Evolutionary conservation across 2,113 vertebrate genomes (phyloP), one percentile per base, ranked within the genome.

Genomic region (Apteryx owenii): DNA sequence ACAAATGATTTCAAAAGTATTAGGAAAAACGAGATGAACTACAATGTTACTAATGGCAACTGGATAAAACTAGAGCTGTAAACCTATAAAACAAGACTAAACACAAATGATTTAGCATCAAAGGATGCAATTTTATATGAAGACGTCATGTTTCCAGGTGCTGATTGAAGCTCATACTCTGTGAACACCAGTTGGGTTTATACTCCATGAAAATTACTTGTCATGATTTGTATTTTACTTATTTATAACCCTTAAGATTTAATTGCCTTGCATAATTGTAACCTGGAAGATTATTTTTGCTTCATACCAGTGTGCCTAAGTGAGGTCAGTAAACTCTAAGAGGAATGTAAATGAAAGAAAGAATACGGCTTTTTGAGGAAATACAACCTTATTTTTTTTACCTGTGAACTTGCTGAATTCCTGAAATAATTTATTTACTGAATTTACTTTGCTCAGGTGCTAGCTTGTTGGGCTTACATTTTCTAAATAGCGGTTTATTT

Each of bases 1-100:
- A 95, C 50, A 94, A 90, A 92, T 94, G 61, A 91, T 95, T 95
- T 97, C 58, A 44, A 85, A 83, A 88, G 42, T 81, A 93, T 95
- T 76, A 91, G 65, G 51, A 79, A 81, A 95, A 80, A 6, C 40
- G 83, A 89, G 40, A 64, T 38, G 22, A 89, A 44, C 44, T 51
- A 11, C 31, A 71, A 23, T 15, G 5, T 78, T 94, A 84, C 53
- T 94, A 92, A 92, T 29, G 71, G 33, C 73, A 91, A 84, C 90
- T 89, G 44, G 65, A 82, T 36, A 33, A 79, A 93, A 83, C 44
- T 31, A 82, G 81, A 95, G n/a, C 12, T 58, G 51, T 36, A 93
- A 33, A 90, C 9, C 13, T 84, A 19, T 19, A 93, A 96, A 73
- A 26, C 48, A 92, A 90, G 78, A 92, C 8, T 16, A 77, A 81